Evolutionary conservation across 35 echinoderm and acorn worm species (phyloP).

Genomic region (Ptychodera flava): DNA sequence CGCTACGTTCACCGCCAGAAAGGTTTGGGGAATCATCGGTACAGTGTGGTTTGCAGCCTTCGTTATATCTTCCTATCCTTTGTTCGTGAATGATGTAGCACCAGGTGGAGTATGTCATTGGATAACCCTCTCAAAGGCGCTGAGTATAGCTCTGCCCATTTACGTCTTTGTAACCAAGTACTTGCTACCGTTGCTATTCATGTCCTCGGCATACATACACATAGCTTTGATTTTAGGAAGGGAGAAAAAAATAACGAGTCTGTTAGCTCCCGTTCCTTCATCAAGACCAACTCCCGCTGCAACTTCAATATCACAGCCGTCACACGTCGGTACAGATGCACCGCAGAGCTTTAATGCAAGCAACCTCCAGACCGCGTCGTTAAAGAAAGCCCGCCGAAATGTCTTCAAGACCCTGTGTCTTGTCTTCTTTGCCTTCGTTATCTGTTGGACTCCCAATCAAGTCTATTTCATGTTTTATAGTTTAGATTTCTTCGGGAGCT

Average conservation of each 20-base stretch:
- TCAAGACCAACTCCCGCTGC: too few species aligned
- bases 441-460: background rate
- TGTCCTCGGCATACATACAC: background rate
- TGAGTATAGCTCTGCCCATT: background rate
- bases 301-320: too few species aligned
- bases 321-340: too few species aligned
- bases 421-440: background rate
- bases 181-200: background rate
- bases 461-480: background rate
- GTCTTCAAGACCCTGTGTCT: slow-evolving; percentile 5
- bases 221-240: background rate
- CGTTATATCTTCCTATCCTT: background rate
- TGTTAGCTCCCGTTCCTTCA: too few species aligned
- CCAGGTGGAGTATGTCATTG: background rate
- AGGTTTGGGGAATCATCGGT: background rate
- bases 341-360: too few species aligned
- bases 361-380: too few species aligned
- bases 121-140: background rate
- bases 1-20: background rate
- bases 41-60: slow-evolving; percentile 6
- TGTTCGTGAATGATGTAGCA: background rate
- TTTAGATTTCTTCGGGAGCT: background rate
- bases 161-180: background rate
- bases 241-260: too few species aligned
- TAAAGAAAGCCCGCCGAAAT: slow-evolving; percentile 36